Conservation (phyloP, 2,888 invertebrate species). For the Dorcus hopei region DNA sequence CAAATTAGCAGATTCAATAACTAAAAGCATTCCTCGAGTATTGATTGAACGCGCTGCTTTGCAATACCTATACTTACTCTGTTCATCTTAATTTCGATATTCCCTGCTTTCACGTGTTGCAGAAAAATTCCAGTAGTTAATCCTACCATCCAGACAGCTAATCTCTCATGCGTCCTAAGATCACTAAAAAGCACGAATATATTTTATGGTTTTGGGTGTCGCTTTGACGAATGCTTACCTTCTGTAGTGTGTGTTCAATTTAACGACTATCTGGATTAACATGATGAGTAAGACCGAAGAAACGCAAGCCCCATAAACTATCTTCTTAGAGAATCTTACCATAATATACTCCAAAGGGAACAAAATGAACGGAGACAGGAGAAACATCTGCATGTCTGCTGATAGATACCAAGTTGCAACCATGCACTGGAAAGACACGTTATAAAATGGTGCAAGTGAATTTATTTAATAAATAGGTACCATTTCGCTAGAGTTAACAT, state of each 20-base stretch:
- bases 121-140: slow-evolving; percentile 19
- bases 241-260: neutral
- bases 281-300: neutral
- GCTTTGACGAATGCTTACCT: neutral
- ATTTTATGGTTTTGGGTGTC: neutral
- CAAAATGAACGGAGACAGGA: neutral
- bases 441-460: neutral
- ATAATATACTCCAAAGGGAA: neutral
- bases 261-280: neutral
- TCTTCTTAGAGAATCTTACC: neutral
- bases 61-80: neutral
- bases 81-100: slow-evolving; percentile 3
- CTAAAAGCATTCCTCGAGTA: slow-evolving; percentile 5
- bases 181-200: slow-evolving; percentile 11
- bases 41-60: neutral
- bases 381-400: slow-evolving; percentile 17
- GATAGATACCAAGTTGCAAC: slow-evolving; percentile 16
- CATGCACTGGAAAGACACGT: slow-evolving; percentile 11
- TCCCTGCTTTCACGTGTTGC: slow-evolving; percentile 8
- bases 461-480: slow-evolving; percentile 4
- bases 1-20: slow-evolving; percentile 12
- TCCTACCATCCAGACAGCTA: slow-evolving; percentile 19
- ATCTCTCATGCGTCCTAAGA: slow-evolving; percentile 19
- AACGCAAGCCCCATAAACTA: neutral
- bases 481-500: slow-evolving; percentile 11